These are phyloP conservation scores for Nomada fucata DNA, from an alignment of 2,888 invertebrate species.

Conservation along the genomic window DNA sequence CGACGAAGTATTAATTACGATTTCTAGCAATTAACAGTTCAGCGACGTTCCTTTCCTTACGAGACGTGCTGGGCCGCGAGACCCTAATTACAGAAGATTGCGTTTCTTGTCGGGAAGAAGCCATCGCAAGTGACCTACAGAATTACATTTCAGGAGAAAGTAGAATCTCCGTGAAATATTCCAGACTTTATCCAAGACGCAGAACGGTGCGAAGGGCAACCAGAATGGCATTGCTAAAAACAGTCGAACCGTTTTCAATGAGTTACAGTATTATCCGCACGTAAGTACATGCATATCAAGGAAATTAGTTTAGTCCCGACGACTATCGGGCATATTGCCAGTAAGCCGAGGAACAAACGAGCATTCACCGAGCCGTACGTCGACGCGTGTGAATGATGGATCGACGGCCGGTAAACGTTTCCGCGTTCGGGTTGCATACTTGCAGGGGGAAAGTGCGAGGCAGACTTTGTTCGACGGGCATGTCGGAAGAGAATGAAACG, in stretches of 20 bases:
- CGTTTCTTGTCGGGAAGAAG: background rate
- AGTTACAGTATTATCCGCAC: background rate
- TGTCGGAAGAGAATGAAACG: constrained; percentile 49
- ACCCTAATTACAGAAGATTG: constrained; percentile 28
- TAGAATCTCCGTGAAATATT: background rate
- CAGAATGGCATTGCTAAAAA: too few relatives aligned
- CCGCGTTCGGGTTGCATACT: constrained; percentile 8
- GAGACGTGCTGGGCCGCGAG: background rate
- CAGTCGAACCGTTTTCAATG: background rate
- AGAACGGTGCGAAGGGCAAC: too few relatives aligned
- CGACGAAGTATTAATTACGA: constrained; percentile 1
- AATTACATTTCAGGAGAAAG: constrained; percentile 40
- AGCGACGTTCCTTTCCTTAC: background rate
- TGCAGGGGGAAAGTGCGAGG: constrained; percentile 40
- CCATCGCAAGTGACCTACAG: constrained; percentile 23
- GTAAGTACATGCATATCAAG: too few relatives aligned
- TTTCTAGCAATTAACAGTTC: constrained; percentile 7
- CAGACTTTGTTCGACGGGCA: constrained; percentile 19
- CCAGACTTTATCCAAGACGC: background rate
- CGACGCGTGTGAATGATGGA: constrained; percentile 8
- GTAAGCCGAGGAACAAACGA: too few relatives aligned
- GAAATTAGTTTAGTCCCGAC: too few relatives aligned
- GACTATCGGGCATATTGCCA: too few relatives aligned
- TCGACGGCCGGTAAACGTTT: constrained; percentile 19
- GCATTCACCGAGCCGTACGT: constrained; percentile 6